These are phyloP conservation scores for Montipora capitata DNA, from an alignment of 92 coral and sea anemone species.

Conservation along the genomic window DNA sequence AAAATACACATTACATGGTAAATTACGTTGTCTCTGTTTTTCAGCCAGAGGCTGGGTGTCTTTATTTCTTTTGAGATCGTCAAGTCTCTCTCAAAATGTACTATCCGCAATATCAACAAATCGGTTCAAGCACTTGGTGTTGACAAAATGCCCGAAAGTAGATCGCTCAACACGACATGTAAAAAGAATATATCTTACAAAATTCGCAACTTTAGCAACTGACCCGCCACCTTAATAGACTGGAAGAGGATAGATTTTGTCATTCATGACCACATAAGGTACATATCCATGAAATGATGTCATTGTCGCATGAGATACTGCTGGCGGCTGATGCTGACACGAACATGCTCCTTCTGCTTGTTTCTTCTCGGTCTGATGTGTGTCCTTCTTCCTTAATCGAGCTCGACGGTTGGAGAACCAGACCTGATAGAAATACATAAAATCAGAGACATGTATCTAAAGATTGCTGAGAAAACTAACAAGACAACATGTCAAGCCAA, in stretches of 20 bases:
- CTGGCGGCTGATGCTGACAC: conserved; percentile 71
- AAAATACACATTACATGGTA: neutral
- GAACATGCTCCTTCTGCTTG: conserved; percentile 61
- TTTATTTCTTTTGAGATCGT: neutral
- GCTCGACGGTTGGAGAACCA: conserved; percentile 94
- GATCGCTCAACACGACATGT: neutral
- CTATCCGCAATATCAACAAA: too few species aligned
- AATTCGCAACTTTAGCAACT: neutral
- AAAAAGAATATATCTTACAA: neutral
- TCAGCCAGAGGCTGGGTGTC: too few species aligned
- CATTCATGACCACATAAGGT: conserved; percentile 65
- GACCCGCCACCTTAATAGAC: conserved; percentile 32
- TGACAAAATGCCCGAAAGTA: neutral
- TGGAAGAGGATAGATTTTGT: conserved; percentile 60
- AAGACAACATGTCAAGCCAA: neutral
- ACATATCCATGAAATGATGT: conserved; percentile 58
- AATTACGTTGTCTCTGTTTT: too few species aligned
- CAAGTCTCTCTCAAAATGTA: neutral
- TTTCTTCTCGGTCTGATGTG: conserved; percentile 45
- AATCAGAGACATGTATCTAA: neutral
- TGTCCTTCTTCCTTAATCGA: conserved; percentile 84
- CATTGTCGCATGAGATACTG: conserved; percentile 25
- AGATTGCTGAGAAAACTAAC: neutral
- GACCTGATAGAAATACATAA: conserved; percentile 46
- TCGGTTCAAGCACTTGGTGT: neutral